These are phyloP conservation scores for Buphagus erythrorhynchus DNA, from an alignment of 2,797 vertebrate genomes.

Conservation along the genomic window DNA sequence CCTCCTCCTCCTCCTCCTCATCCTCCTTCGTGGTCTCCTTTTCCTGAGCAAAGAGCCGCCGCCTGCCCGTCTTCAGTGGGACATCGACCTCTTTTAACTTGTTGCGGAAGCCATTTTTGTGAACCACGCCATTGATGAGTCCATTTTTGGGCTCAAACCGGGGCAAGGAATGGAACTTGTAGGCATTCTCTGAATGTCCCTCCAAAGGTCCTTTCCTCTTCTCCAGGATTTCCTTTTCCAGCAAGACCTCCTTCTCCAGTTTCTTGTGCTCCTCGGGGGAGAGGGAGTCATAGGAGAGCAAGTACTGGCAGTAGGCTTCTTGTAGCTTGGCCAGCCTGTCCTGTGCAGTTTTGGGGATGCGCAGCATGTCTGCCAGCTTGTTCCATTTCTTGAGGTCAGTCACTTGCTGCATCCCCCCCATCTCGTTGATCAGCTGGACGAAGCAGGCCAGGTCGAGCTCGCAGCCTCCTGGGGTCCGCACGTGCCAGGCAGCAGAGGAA, in stretches of 20 bases:
- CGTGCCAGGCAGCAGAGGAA: neutral
- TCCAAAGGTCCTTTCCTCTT: slow-evolving; percentile 92
- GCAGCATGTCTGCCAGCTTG: slow-evolving; percentile 95
- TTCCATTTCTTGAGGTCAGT: slow-evolving; percentile 99
- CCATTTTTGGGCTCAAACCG: slow-evolving; percentile 98
- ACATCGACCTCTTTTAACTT: slow-evolving; percentile 91
- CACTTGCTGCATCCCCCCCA: slow-evolving; percentile 99
- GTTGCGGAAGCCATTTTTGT: slow-evolving; percentile 89
- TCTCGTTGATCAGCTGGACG: slow-evolving; percentile 97
- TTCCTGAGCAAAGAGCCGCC: slow-evolving; percentile 98
- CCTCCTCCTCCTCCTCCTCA: slow-evolving; percentile 81
- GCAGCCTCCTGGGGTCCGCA: slow-evolving; percentile 86
- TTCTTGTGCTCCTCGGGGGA: slow-evolving; percentile 88
- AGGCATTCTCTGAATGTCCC: slow-evolving; percentile 87
- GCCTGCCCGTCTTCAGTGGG: slow-evolving; percentile 91
- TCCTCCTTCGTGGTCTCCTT: slow-evolving; percentile 88
- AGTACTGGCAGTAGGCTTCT: slow-evolving; percentile 98
- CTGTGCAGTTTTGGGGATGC: slow-evolving; percentile 97
- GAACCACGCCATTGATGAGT: slow-evolving; percentile 82
- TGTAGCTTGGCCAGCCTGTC: slow-evolving; percentile 98
- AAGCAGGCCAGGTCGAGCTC: slow-evolving; percentile 98
- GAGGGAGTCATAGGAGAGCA: slow-evolving; percentile 96
- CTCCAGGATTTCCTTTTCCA: slow-evolving; percentile 94
- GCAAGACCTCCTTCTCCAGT: slow-evolving; percentile 91
- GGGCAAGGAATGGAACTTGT: slow-evolving; percentile 87